Conservation (phyloP, 2,888 invertebrate genomes). For the Hartigia nigra region DNA sequence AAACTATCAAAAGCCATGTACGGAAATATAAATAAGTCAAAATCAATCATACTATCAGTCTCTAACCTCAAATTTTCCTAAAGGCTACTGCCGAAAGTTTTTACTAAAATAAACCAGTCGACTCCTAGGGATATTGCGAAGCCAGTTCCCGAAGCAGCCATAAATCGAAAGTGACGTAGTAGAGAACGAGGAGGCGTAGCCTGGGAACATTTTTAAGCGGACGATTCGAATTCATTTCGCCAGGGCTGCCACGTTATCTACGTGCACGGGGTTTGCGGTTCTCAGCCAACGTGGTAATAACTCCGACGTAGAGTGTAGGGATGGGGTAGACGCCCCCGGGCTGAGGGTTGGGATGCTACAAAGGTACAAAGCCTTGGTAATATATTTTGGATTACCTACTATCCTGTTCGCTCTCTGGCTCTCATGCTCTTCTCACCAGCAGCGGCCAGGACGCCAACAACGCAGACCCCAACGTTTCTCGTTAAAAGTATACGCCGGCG, state of each 20-base stretch:
- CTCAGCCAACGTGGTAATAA: slow-evolving; percentile 49
- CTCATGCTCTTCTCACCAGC: neutral
- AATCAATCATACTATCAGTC: neutral
- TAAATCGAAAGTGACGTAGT: neutral
- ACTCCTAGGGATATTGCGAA: neutral
- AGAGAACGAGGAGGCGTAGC: neutral
- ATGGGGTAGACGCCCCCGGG: slow-evolving; percentile 1
- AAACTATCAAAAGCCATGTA: neutral
- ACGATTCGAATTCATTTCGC: slow-evolving; percentile 34
- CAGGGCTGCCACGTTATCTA: slow-evolving; percentile 43
- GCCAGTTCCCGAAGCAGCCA: neutral
- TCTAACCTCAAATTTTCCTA: neutral
- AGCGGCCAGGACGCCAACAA: neutral
- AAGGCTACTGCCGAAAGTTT: neutral
- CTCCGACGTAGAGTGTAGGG: slow-evolving; percentile 27
- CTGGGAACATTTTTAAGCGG: neutral
- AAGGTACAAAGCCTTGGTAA: slow-evolving; percentile 60
- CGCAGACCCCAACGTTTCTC: slow-evolving; percentile 31
- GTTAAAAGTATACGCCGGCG: slow-evolving; percentile 47
- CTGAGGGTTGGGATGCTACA: slow-evolving; percentile 41
- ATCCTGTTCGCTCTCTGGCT: slow-evolving; percentile 8
- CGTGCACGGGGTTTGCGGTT: slow-evolving; percentile 47
- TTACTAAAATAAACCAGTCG: neutral
- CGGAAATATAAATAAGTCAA: neutral
- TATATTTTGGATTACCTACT: slow-evolving; percentile 53